Percentiles rank a stretch among this genome's conserved stretches.
Evolutionary conservation across 2,113 vertebrate species (phyloP).

Genomic region (Axis porcinus): DNA sequence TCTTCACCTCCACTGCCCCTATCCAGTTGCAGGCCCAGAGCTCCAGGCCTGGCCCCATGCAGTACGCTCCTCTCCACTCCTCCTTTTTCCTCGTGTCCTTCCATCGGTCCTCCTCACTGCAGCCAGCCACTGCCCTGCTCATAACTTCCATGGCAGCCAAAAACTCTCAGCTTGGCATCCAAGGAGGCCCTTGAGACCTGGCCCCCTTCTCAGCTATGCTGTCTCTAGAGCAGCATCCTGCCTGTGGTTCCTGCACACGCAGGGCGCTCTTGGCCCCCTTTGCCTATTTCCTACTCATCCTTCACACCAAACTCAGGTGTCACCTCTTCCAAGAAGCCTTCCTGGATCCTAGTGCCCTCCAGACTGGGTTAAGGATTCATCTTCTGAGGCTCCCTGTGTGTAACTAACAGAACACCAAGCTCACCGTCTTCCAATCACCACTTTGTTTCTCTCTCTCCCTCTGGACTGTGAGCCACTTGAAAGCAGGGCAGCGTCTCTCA

Average conservation of each 20-base stretch:
- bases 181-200: fast-evolving
- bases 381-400: background rate
- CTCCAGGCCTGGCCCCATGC: fast-evolving
- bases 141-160: fast-evolving
- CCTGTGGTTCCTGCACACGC: too few relatives aligned
- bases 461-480: background rate
- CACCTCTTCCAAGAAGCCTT: background rate
- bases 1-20: fast-evolving
- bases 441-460: background rate
- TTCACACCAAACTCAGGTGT: background rate
- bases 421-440: background rate
- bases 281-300: background rate
- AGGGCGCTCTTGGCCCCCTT: background rate
- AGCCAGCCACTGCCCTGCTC: background rate
- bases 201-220: background rate
- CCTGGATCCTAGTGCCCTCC: background rate
- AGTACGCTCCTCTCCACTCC: background rate
- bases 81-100: background rate
- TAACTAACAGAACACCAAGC: background rate
- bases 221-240: background rate
- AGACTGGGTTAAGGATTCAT: background rate
- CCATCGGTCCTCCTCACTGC: background rate
- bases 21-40: fast-evolving
- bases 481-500: background rate
- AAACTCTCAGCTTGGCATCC: background rate